Evolutionary conservation across 2,113 vertebrate species (phyloP).

Genomic region (Neolamprologus cancellatus): DNA sequence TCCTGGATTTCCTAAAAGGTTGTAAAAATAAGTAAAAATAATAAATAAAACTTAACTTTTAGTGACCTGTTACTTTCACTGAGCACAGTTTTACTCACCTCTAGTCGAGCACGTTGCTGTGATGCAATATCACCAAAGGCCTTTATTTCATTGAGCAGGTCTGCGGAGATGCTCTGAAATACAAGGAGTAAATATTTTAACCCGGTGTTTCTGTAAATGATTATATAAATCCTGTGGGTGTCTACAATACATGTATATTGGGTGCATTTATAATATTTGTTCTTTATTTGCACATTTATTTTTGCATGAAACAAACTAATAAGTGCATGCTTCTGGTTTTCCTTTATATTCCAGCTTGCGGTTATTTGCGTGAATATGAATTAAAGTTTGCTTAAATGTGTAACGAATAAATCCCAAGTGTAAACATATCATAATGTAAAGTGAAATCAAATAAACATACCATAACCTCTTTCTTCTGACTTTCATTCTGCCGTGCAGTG

Average conservation of each 20-base stretch:
- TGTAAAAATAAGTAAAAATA: not conserved
- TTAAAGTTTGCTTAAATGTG: not conserved
- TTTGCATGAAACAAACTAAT: not conserved
- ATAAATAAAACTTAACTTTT: not conserved
- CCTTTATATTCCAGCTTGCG: not conserved
- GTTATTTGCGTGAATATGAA: not conserved
- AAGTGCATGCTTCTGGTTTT: not conserved
- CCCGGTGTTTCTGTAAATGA: not conserved
- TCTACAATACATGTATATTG: not conserved
- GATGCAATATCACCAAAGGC: constrained; percentile 40
- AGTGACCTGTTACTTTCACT: not conserved
- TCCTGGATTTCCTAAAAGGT: constrained; percentile 54
- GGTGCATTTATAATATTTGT: not conserved
- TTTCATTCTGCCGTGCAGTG: constrained; percentile 35
- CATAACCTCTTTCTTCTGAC: constrained; percentile 59
- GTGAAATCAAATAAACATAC: constrained; percentile 29
- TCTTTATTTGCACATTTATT: not conserved
- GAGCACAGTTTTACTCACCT: constrained; percentile 16
- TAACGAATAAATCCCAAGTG: not conserved
- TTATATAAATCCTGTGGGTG: not conserved
- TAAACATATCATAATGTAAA: not conserved
- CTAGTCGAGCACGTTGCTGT: constrained; percentile 44
- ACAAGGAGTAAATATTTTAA: not conserved
- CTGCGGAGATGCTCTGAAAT: constrained; percentile 54
- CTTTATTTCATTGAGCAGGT: constrained; percentile 59